These are phyloP conservation scores for Drosophila acutilabella DNA, from an alignment of 2,888 invertebrate genomes.

Conservation along the genomic window DNA sequence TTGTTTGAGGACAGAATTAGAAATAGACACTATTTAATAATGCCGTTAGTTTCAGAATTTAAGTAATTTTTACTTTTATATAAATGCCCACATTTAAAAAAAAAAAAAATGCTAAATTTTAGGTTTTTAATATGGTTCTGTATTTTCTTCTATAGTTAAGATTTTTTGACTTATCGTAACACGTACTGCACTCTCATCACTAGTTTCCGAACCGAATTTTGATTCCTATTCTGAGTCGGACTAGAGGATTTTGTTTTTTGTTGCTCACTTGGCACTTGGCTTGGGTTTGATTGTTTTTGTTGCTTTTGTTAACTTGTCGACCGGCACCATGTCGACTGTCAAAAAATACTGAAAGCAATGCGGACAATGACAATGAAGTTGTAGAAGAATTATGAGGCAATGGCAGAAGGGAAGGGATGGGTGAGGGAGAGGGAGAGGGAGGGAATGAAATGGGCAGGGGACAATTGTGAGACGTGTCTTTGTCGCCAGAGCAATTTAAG, in stretches of 20 bases:
- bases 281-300: slow-evolving; percentile 5
- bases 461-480: slow-evolving; percentile 47
- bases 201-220: neutral
- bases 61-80: too few relatives aligned
- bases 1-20: too few relatives aligned
- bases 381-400: slow-evolving; percentile 5
- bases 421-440: neutral
- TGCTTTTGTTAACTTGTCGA: slow-evolving; percentile 26
- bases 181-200: neutral
- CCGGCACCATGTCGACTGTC: slow-evolving; percentile 80
- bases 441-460: too few relatives aligned
- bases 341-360: slow-evolving; percentile 76
- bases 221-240: slow-evolving; percentile 10
- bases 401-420: neutral
- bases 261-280: slow-evolving; percentile 37
- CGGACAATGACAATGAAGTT: slow-evolving; percentile 3
- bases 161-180: too few relatives aligned
- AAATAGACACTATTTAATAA: too few relatives aligned
- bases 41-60: too few relatives aligned
- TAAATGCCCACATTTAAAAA: too few relatives aligned
- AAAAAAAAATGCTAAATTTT: too few relatives aligned
- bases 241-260: slow-evolving; percentile 37
- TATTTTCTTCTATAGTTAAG: too few relatives aligned
- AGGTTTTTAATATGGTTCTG: too few relatives aligned
- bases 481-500: slow-evolving; percentile 67